These are phyloP conservation scores for Valencia hispanica DNA, from an alignment of 2,797 vertebrate genomes.

Conservation along the genomic window DNA sequence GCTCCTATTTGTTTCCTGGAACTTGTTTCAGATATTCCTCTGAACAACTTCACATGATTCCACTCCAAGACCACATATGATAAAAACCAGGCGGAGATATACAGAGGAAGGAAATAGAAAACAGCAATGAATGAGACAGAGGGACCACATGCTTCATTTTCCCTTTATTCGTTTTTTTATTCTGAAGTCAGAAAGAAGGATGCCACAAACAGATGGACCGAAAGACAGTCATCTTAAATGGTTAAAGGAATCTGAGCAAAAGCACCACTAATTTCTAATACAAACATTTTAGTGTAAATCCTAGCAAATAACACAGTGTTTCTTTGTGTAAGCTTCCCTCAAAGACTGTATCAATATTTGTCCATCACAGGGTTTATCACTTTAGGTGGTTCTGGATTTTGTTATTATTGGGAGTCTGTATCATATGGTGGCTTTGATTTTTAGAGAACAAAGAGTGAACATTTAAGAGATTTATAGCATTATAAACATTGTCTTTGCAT, in stretches of 20 bases:
- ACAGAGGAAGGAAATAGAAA: constrained; percentile 20
- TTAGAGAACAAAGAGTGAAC: constrained; percentile 51
- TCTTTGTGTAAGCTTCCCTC: constrained; percentile 33
- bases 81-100: constrained; percentile 41
- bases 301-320: constrained; percentile 7
- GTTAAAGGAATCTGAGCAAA: constrained; percentile 37
- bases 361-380: constrained; percentile 40
- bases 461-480: constrained; percentile 22
- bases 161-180: constrained; percentile 29
- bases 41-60: constrained; percentile 28
- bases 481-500: constrained; percentile 2
- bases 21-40: constrained; percentile 18
- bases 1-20: constrained; percentile 17
- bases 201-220: constrained; percentile 5
- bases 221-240: constrained; percentile 21
- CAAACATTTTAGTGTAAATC: constrained; percentile 5
- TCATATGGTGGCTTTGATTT: constrained; percentile 52
- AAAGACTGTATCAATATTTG: constrained; percentile 70
- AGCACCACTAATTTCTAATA: constrained; percentile 19
- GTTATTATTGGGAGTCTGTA: constrained; percentile 54
- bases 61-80: constrained; percentile 27
- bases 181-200: constrained; percentile 4
- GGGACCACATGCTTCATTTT: constrained; percentile 59
- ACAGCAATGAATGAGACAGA: constrained; percentile 26
- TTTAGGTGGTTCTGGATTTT: constrained; percentile 41